A percentile compares a stretch with the other conserved stretches of the same genome.
These are phyloP conservation scores for Spheniscus humboldti DNA, from an alignment of 2,797 vertebrate species.

Conservation along the genomic window DNA sequence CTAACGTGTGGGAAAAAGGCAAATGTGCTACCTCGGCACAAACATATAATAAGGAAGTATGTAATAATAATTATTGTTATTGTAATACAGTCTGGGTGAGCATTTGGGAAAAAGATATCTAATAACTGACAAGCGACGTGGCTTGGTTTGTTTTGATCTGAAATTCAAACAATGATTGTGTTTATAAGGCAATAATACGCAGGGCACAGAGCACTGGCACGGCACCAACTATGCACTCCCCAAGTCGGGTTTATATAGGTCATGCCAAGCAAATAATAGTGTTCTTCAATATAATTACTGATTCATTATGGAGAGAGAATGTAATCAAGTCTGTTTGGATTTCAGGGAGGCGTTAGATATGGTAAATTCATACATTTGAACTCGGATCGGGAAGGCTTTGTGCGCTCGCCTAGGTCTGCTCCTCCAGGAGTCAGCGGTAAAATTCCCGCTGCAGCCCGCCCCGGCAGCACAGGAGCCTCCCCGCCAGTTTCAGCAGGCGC, in stretches of 20 bases:
- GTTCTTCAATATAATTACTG: slow-evolving; percentile 64
- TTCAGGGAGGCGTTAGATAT: slow-evolving; percentile 30
- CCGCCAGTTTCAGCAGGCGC: background rate
- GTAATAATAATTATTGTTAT: slow-evolving; percentile 71
- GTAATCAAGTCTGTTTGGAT: slow-evolving; percentile 45
- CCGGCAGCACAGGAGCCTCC: background rate
- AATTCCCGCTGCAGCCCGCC: background rate
- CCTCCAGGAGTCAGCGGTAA: background rate
- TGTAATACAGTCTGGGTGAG: slow-evolving; percentile 52
- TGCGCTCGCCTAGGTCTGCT: background rate
- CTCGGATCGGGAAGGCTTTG: background rate
- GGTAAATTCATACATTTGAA: slow-evolving; percentile 15
- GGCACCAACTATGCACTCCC: slow-evolving; percentile 52
- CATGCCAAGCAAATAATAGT: slow-evolving; percentile 65
- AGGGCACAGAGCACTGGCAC: slow-evolving; percentile 62
- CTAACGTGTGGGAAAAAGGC: slow-evolving; percentile 67
- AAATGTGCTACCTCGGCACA: slow-evolving; percentile 63
- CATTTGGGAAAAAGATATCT: slow-evolving; percentile 57
- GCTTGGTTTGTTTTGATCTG: slow-evolving; percentile 67
- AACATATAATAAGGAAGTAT: slow-evolving; percentile 71
- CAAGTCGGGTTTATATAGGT: slow-evolving; percentile 63
- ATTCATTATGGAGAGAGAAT: slow-evolving; percentile 50
- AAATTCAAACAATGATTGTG: slow-evolving; percentile 68
- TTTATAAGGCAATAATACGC: slow-evolving; percentile 63
- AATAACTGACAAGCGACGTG: slow-evolving; percentile 56